Evolutionary conservation across 1,140 invertebrate species (phyloP).

Genomic region (Zaprionus ghesquierei): DNA sequence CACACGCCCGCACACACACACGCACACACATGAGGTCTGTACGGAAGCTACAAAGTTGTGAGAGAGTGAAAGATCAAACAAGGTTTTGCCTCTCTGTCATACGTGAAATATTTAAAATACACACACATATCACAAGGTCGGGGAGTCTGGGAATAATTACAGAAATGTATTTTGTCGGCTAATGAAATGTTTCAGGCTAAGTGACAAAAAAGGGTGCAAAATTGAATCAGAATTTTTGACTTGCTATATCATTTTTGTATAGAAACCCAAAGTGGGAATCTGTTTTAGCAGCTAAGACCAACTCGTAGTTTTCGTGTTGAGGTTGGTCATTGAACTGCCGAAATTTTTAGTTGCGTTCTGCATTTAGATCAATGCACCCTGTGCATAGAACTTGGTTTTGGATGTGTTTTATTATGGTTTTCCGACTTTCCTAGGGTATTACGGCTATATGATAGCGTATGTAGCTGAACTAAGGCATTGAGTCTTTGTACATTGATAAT

Average conservation of each 20-base stretch:
- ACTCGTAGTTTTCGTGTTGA: slow-evolving; percentile 28
- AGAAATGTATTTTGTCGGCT: slow-evolving; percentile 69
- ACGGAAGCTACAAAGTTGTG: not conserved
- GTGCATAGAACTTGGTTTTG: not conserved
- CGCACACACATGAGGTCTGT: not conserved
- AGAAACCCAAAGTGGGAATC: not conserved
- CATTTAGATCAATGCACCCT: slow-evolving; percentile 45
- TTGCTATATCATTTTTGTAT: too few species aligned
- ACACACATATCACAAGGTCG: slow-evolving; percentile 25
- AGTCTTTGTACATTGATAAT: too few species aligned
- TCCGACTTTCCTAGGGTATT: not conserved
- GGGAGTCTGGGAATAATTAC: slow-evolving; percentile 54
- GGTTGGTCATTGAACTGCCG: slow-evolving; percentile 60
- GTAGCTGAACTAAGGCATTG: not conserved
- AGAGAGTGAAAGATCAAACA: slow-evolving; percentile 63
- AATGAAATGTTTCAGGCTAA: slow-evolving; percentile 56
- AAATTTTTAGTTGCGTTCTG: not conserved
- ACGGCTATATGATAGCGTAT: not conserved
- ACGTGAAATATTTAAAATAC: slow-evolving; percentile 73
- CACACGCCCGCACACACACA: not conserved
- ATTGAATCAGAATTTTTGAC: not conserved
- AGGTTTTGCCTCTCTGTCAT: slow-evolving; percentile 39
- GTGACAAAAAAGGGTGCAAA: slow-evolving; percentile 38
- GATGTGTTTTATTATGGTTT: not conserved
- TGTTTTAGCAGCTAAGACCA: not conserved